Evolutionary conservation across 23 tunicate species (phyloP).

Genomic region (Trididemnum nubilum): DNA sequence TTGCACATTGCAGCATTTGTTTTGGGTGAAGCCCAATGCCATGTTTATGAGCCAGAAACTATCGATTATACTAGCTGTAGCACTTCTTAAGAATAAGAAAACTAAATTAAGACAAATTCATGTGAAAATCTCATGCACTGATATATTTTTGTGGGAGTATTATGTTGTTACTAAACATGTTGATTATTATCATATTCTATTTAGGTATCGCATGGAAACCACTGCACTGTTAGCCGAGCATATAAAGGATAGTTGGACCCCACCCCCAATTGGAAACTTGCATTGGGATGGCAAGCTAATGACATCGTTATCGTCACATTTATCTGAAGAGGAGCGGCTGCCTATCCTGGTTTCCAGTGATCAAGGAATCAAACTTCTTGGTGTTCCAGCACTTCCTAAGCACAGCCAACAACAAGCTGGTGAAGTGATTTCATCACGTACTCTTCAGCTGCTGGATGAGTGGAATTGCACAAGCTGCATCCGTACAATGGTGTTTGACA

Average conservation of each 20-base stretch:
- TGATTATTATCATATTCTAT: too few relatives aligned
- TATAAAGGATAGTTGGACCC: neutral
- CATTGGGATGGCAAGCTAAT: slow-evolving; percentile 14
- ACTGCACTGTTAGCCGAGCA: neutral
- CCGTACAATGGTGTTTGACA: neutral
- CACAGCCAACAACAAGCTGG: neutral
- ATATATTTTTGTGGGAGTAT: too few relatives aligned
- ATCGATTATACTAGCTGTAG: too few relatives aligned
- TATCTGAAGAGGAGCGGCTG: neutral
- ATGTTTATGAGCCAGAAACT: too few relatives aligned
- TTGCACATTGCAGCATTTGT: too few relatives aligned
- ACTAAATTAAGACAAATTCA: too few relatives aligned
- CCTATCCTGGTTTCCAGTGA: slow-evolving; percentile 3
- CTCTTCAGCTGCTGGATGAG: neutral
- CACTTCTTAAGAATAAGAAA: too few relatives aligned
- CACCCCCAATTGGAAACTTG: neutral
- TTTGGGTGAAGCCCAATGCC: too few relatives aligned
- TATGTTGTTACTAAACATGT: too few relatives aligned
- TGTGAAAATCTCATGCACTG: too few relatives aligned
- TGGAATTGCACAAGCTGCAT: neutral
- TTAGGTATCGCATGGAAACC: neutral
- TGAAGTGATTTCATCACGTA: neutral
- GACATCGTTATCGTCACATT: neutral
- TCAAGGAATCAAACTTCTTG: neutral
- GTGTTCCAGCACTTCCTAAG: neutral